Conservation (phyloP, 2,888 invertebrate genomes). For the Lithophane ornitopus region DNA sequence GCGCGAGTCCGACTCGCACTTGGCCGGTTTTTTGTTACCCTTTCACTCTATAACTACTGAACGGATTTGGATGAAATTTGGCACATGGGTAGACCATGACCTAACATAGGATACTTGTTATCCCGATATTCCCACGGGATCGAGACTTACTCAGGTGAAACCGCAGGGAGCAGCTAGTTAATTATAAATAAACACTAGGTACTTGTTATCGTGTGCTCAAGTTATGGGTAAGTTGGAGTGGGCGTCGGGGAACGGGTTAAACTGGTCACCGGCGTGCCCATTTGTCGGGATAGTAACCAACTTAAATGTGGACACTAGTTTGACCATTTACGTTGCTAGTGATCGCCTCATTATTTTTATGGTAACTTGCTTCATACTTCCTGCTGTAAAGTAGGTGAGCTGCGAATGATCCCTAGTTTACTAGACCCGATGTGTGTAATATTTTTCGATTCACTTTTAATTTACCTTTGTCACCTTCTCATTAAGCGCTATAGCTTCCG, state of each 20-base stretch:
- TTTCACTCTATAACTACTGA: no score
- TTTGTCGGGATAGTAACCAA: constrained; percentile 40
- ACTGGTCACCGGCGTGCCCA: constrained; percentile 44
- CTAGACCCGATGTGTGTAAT: neutral
- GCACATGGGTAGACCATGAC: no score
- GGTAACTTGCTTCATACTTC: constrained; percentile 27
- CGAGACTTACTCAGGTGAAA: no score
- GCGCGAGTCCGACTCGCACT: no score
- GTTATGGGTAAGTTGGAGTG: constrained; percentile 35
- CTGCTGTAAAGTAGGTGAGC: constrained; percentile 31
- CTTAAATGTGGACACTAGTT: constrained; percentile 26
- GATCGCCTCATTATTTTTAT: constrained; percentile 26
- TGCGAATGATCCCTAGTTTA: neutral
- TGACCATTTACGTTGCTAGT: constrained; percentile 6
- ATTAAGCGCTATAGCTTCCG: no score
- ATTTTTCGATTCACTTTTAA: neutral
- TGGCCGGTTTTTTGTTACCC: no score
- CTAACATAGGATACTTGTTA: no score
- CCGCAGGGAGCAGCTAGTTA: no score
- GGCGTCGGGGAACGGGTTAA: constrained; percentile 44
- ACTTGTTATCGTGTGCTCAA: constrained; percentile 23
- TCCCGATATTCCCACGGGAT: no score
- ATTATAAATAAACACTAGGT: constrained; percentile 8
- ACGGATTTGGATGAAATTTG: no score
- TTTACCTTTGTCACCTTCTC: neutral